Evolutionary conservation across 2,888 invertebrate species (phyloP).

Genomic region (Lagria hirta): DNA sequence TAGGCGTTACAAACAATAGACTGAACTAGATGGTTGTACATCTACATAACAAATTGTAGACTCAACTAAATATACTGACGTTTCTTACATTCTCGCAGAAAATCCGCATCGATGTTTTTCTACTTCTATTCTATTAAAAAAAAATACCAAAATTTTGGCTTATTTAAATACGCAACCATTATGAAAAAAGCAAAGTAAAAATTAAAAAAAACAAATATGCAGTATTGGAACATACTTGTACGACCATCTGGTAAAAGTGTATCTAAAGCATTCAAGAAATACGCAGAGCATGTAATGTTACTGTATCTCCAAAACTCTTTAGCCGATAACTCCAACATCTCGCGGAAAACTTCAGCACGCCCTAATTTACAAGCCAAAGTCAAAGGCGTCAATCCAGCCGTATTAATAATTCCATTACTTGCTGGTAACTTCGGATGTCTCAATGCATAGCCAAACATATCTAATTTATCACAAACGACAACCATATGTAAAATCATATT

Average conservation of each 20-base stretch:
- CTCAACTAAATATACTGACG: no score
- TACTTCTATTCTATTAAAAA: no score
- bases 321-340: slow-evolving; percentile 94
- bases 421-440: slow-evolving; percentile 93
- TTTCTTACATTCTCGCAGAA: no score
- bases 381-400: slow-evolving; percentile 88
- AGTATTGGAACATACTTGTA: slow-evolving; percentile 75
- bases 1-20: no score
- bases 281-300: slow-evolving; percentile 97
- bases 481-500: slow-evolving; percentile 99
- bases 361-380: slow-evolving; percentile 94
- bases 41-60: no score
- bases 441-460: slow-evolving; percentile 97
- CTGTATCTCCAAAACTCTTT: slow-evolving; percentile 99
- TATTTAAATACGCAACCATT: no score
- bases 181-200: slow-evolving; percentile 2
- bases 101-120: no score
- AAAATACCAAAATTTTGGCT: no score
- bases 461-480: slow-evolving; percentile 95
- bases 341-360: slow-evolving; percentile 92
- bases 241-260: slow-evolving; percentile 92
- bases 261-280: slow-evolving; percentile 94
- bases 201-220: background rate
- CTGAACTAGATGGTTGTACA: no score
- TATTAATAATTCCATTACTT: slow-evolving; percentile 86